phyloP scores from a whole-genome alignment of 2,113 vertebrate genomes.

The Notarius quadriscutis region DNA sequence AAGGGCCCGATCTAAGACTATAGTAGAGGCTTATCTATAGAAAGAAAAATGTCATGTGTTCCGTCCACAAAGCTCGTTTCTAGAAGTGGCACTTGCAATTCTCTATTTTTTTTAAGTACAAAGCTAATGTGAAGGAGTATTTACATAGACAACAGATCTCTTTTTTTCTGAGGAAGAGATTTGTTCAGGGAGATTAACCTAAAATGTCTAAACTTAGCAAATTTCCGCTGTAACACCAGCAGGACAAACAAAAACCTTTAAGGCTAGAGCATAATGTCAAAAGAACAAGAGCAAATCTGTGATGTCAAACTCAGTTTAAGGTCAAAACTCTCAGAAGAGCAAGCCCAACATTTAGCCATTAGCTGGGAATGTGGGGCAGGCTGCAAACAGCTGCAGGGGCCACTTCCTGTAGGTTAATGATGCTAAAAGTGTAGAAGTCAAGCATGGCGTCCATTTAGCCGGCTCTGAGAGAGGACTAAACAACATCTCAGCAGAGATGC shows the following conservation, averaged over 20 bases:
- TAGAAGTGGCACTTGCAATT: conserved; percentile 66
- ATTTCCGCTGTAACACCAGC: conserved; percentile 23
- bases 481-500: conserved; percentile 59
- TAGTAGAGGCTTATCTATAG: conserved; percentile 13
- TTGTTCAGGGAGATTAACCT: conserved; percentile 14
- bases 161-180: conserved; percentile 44
- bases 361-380: conserved; percentile 56
- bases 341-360: conserved; percentile 76
- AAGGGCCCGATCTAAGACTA: conserved; percentile 40
- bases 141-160: conserved; percentile 62
- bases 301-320: conserved; percentile 72
- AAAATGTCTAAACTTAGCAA: conserved; percentile 30
- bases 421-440: conserved; percentile 79
- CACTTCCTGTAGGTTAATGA: conserved; percentile 82
- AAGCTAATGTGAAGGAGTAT: conserved; percentile 68
- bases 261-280: conserved; percentile 69
- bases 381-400: conserved; percentile 77
- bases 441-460: conserved; percentile 73
- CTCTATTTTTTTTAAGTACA: conserved; percentile 63
- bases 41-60: conserved; percentile 52
- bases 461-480: conserved; percentile 63
- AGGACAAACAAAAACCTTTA: conserved; percentile 69
- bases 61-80: conserved; percentile 63
- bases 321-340: conserved; percentile 71
- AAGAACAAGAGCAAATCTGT: conserved; percentile 69